Evolutionary conservation across 1,140 invertebrate species (phyloP), one percentile per base, ranked within the genome.

Genomic region (Monochamus saltuarius): DNA sequence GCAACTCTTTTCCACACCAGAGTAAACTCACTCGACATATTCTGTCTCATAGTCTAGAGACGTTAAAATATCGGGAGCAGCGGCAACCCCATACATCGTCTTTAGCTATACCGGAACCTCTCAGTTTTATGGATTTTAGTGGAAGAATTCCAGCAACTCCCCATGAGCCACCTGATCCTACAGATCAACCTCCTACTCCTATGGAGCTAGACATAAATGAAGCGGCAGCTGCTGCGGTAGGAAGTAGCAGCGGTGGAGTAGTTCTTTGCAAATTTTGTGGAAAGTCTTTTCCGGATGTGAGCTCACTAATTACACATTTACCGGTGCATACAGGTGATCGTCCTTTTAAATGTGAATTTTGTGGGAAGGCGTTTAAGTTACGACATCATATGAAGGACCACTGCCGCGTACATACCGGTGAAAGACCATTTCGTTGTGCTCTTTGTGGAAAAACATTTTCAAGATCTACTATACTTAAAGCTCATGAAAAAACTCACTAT

Each of bases 341-440:
- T 69, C 91, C 91, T 38, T 93, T 93, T 77, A 92, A 92, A 79
- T 94, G 92, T 82, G 90, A 92, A 77, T 92, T 92, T 81, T 93
- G 91, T 77, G 91, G 90, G 56, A 92, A 92, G 79, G 89, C 90
- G 60, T 94, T 94, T 81, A 94, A 94, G 75, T 78, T 93, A 65
- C 83, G 91, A 45, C 91, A 94, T 76, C 91, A 94, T 79, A 93
- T 95, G 91, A 94, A 93, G 79, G 91, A 94, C 78, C 92, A 94
- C 78, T 92, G 90, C 79, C 86, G 91, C 70, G 91, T 94, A 52
- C 92, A 94, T 76, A 94, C 91, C 67, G 92, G 92, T 51, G 92
- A 94, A 76, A 82, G 92, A 59, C 92, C 92, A 3, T 95, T 94
- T 80, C 83, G 89, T 65, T 95, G 93, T 78, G 84, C 85, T 47